Conservation (phyloP, 1,140 invertebrate genomes). For the Caenorhabditis brenneri region DNA sequence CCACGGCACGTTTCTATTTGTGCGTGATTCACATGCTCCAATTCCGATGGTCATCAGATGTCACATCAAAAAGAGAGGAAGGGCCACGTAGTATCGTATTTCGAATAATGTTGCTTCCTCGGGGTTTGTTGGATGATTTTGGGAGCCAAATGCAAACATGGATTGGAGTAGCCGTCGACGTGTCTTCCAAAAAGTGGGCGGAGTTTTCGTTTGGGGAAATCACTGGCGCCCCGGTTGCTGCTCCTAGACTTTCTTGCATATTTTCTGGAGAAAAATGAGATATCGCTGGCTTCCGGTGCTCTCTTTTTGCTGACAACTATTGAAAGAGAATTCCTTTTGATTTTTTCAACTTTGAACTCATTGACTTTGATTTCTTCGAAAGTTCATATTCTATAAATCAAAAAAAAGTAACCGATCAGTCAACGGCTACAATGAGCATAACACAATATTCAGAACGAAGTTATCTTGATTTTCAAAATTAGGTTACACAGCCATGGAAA, state of each 20-base stretch:
- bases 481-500: too few species aligned
- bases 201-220: background rate
- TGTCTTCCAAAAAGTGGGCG: background rate
- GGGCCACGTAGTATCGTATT: conserved; percentile 37
- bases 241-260: background rate
- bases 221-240: too few species aligned
- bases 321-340: background rate
- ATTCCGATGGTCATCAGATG: conserved; percentile 43
- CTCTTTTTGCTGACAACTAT: background rate
- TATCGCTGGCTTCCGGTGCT: background rate
- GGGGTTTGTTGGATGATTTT: background rate
- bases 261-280: background rate
- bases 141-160: conserved; percentile 27
- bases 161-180: conserved; percentile 20
- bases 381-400: background rate
- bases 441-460: background rate
- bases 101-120: conserved; percentile 36
- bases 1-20: conserved; percentile 34
- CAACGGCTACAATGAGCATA: background rate
- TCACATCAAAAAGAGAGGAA: conserved; percentile 20
- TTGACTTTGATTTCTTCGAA: too few species aligned
- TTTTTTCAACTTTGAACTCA: background rate
- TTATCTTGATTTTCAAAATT: too few species aligned
- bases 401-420: background rate
- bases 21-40: conserved; percentile 36